Percentiles rank a stretch among this genome's conserved stretches.
Conservation (phyloP, 2,888 invertebrate genomes). For the Brachylomia viminalis region DNA sequence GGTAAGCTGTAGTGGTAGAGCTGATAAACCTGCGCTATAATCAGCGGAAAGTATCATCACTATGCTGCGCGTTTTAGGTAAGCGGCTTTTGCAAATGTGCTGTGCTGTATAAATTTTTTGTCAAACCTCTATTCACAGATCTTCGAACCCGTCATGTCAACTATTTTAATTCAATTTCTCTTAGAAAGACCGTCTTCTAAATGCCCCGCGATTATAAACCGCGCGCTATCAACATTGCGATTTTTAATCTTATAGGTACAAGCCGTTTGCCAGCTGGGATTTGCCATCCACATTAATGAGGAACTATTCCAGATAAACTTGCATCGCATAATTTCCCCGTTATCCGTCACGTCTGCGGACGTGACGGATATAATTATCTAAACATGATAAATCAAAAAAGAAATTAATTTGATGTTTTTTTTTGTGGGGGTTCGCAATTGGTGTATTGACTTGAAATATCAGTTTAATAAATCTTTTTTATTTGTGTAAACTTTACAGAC, state of each 20-base stretch:
- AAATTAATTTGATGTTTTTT: no score
- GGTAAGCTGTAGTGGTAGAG: neutral
- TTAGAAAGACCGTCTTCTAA: no score
- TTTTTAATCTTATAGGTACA: neutral
- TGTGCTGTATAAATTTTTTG: constrained; percentile 8
- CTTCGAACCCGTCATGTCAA: neutral
- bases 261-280: neutral
- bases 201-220: constrained; percentile 8
- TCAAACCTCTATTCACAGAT: neutral
- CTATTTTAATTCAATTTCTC: neutral
- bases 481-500: no score
- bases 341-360: no score
- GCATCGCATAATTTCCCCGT: no score
- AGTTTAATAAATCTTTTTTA: no score
- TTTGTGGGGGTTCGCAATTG: no score
- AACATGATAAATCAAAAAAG: no score
- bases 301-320: neutral
- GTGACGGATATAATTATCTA: no score
- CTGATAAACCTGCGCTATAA: neutral
- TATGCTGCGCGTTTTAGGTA: neutral
- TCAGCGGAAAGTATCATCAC: neutral
- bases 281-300: neutral
- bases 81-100: constrained; percentile 10
- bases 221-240: neutral
- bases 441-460: no score